A percentile compares a stretch with the other conserved stretches of the same genome.
Conservation (phyloP, 2,888 invertebrate genomes). For the Zeuzera pyrina region DNA sequence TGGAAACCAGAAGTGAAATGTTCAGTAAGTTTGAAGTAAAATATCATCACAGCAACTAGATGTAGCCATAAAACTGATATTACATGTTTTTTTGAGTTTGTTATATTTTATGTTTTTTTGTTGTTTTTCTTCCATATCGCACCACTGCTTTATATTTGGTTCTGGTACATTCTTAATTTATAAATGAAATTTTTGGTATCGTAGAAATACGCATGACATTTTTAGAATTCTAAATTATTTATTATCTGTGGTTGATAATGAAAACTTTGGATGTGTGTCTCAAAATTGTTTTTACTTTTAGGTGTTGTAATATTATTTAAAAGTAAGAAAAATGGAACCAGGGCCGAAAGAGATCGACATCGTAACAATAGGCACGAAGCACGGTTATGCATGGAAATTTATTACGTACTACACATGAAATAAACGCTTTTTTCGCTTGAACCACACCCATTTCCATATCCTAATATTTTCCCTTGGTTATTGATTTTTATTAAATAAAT, state of each 20-base stretch:
- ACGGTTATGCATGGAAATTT: constrained; percentile 45
- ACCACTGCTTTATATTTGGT: constrained; percentile 39
- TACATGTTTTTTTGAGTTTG: no score
- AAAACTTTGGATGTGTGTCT: constrained; percentile 20
- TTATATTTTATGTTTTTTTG: no score
- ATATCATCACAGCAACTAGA: no score
- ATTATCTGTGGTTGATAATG: constrained; percentile 10
- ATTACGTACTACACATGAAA: constrained; percentile 10
- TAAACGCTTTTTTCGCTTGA: constrained; percentile 10
- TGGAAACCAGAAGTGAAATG: no score
- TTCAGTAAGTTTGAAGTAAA: no score
- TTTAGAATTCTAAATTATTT: constrained; percentile 6
- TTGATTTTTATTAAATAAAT: no score
- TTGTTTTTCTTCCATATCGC: no score
- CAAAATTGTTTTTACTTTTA: constrained; percentile 51
- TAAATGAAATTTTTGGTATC: constrained; percentile 17
- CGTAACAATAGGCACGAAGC: constrained; percentile 31
- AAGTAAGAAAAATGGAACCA: constrained; percentile 59
- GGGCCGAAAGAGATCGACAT: constrained; percentile 68
- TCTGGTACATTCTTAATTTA: constrained; percentile 52
- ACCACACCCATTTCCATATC: constrained; percentile 5
- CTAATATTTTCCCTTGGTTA: constrained; percentile 2
- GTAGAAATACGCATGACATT: constrained; percentile 23
- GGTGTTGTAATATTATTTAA: constrained; percentile 40
- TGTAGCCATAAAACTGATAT: no score